Conservation (phyloP, 2,888 invertebrate species). For the Cephonodes hylas region DNA sequence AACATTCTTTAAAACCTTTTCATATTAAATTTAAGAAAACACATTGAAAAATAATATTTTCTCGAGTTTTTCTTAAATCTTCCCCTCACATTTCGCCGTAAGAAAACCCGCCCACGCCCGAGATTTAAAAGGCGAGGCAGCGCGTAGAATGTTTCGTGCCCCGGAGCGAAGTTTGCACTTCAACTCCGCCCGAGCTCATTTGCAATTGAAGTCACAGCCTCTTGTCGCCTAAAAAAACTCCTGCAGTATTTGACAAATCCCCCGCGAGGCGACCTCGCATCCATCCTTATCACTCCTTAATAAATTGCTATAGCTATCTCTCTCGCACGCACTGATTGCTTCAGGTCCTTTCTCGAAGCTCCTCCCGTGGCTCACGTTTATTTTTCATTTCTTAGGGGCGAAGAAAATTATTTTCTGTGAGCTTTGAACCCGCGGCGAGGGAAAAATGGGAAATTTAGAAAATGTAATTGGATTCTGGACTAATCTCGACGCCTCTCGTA, state of each 20-base stretch:
- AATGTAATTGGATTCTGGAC: conserved; percentile 78
- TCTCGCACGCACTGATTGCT: conserved; percentile 36
- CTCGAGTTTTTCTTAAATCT: not conserved
- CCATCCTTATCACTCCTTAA: conserved; percentile 38
- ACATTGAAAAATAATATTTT: not conserved
- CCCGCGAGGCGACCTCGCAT: conserved; percentile 42
- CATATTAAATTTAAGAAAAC: too few relatives aligned
- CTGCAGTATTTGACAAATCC: conserved; percentile 57
- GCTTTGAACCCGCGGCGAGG: conserved; percentile 74
- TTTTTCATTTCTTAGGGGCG: conserved; percentile 77
- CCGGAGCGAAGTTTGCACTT: conserved; percentile 43
- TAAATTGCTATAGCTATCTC: conserved; percentile 33
- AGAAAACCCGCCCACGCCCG: not conserved
- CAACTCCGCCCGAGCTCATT: conserved; percentile 40
- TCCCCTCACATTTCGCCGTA: not conserved
- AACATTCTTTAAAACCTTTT: too few relatives aligned
- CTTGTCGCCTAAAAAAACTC: conserved; percentile 37
- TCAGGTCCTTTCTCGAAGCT: conserved; percentile 42
- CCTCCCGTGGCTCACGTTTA: conserved; percentile 60
- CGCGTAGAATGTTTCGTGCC: conserved; percentile 21
- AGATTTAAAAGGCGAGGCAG: not conserved
- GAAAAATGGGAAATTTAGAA: conserved; percentile 76
- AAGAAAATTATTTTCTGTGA: conserved; percentile 78
- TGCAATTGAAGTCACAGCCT: conserved; percentile 38
- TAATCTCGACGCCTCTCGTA: conserved; percentile 71